Evolutionary conservation across 2,113 vertebrate genomes (phyloP).

Genomic region (Bufo gargarizans): DNA sequence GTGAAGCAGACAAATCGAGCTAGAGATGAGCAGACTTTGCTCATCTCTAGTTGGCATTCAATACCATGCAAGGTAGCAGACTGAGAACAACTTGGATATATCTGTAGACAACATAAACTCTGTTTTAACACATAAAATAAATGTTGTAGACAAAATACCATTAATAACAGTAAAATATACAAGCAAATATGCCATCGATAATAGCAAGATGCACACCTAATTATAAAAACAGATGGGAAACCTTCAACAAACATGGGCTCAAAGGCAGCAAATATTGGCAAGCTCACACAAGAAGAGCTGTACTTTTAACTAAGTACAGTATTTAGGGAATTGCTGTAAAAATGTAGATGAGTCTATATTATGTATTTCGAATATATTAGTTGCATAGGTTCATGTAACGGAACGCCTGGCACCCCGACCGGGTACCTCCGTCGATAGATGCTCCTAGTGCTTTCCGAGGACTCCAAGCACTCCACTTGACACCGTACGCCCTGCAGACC

Average conservation of each 20-base stretch:
- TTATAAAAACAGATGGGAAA: conserved; percentile 35
- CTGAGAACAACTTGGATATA: background rate
- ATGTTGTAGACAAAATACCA: conserved; percentile 28
- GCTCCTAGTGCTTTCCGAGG: too few relatives aligned
- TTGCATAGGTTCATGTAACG: too few relatives aligned
- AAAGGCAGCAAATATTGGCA: conserved; percentile 31
- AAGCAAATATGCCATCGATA: conserved; percentile 27
- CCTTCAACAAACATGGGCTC: conserved; percentile 31
- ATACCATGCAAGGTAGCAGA: background rate
- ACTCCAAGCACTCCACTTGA: too few relatives aligned
- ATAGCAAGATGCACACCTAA: conserved; percentile 27
- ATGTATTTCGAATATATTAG: background rate
- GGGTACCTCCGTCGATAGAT: too few relatives aligned
- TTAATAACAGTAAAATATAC: conserved; percentile 18
- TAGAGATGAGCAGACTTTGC: too few relatives aligned
- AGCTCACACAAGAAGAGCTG: background rate
- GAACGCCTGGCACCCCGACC: too few relatives aligned
- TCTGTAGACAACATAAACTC: background rate
- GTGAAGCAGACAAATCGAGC: too few relatives aligned
- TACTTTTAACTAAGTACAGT: conserved; percentile 1
- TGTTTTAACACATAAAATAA: conserved; percentile 30
- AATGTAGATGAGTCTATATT: background rate
- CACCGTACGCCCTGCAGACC: too few relatives aligned
- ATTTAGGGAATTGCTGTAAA: background rate
- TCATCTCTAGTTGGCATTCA: too few relatives aligned